Conservation (phyloP, 2,797 vertebrate genomes). For the Pseudocheirus occidentalis region DNA sequence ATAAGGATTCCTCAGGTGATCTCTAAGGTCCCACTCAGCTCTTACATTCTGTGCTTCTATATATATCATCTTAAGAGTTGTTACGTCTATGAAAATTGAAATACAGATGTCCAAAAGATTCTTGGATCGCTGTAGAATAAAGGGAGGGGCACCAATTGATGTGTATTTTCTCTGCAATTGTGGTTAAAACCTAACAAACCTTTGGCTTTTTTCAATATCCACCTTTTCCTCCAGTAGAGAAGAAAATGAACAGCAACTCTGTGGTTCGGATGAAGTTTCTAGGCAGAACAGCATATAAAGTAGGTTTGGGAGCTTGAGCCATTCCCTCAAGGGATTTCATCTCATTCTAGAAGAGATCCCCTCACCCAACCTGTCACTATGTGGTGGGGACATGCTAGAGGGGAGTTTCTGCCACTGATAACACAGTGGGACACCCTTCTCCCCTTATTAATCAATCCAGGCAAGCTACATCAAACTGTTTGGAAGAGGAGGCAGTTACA, state of each 20-base stretch:
- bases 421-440: background rate
- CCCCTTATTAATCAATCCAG: background rate
- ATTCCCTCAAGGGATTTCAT: background rate
- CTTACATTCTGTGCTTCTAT: background rate
- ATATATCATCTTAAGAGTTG: background rate
- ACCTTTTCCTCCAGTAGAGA: constrained; percentile 28
- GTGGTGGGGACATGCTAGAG: background rate
- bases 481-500: background rate
- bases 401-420: background rate
- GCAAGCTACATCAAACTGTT: background rate
- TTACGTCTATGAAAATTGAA: background rate
- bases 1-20: background rate
- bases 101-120: background rate
- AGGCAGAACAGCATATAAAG: constrained; percentile 23
- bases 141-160: background rate
- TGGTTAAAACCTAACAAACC: background rate
- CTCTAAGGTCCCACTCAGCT: background rate
- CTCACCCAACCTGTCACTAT: background rate
- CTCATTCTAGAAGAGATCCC: background rate
- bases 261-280: constrained; percentile 33
- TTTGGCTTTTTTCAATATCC: constrained; percentile 32
- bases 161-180: constrained; percentile 35
- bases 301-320: background rate
- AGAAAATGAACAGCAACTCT: constrained; percentile 3
- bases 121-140: background rate